Conservation (phyloP, 2,888 invertebrate species). For the Cybosia mesomella region DNA sequence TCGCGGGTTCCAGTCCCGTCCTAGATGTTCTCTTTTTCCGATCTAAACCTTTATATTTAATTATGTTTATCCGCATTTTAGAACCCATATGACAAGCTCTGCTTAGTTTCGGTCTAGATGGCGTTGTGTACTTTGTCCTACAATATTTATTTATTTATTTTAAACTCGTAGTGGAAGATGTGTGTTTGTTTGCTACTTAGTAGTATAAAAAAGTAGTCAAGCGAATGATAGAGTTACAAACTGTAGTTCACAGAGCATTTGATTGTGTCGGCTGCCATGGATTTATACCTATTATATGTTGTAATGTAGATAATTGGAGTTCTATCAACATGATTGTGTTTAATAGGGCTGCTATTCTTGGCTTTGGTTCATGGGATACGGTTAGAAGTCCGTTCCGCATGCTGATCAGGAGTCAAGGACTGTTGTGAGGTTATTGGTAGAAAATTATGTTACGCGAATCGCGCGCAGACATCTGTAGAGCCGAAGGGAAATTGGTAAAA, state of each 20-base stretch:
- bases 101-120: no score
- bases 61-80: no score
- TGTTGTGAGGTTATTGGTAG: background rate
- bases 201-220: background rate
- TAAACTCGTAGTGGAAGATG: no score
- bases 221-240: conserved; percentile 11
- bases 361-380: conserved; percentile 23
- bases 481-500: background rate
- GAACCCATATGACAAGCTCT: no score
- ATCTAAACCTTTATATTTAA: no score
- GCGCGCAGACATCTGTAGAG: background rate
- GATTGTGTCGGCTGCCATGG: conserved; percentile 9
- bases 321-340: conserved; percentile 40
- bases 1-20: no score
- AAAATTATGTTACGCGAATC: background rate
- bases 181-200: background rate
- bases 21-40: no score
- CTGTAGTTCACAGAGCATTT: background rate
- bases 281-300: conserved; percentile 17
- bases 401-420: background rate
- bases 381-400: conserved; percentile 8
- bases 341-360: conserved; percentile 28
- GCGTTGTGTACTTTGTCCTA: no score
- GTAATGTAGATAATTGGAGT: conserved; percentile 34
- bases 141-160: no score